These are phyloP conservation scores for Ophonus ardosiacus DNA, from an alignment of 2,888 invertebrate species.

Conservation along the genomic window DNA sequence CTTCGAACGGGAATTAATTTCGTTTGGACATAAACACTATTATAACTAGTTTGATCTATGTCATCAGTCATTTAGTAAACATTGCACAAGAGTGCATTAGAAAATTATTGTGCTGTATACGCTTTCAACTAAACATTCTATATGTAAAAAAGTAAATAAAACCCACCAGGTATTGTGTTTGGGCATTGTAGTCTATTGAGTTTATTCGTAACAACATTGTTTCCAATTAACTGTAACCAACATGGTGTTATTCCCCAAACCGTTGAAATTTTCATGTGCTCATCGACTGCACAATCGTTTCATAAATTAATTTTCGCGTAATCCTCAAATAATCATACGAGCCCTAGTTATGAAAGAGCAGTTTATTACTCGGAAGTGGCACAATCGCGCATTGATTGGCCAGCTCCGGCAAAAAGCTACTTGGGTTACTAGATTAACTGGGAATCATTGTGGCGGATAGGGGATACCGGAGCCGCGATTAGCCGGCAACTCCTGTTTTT, in stretches of 20 bases:
- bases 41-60: too few relatives aligned
- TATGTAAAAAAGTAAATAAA: neutral
- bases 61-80: too few relatives aligned
- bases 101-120: too few relatives aligned
- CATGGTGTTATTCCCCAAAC: neutral
- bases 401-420: slow-evolving; percentile 23
- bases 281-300: slow-evolving; percentile 2
- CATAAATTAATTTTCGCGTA: slow-evolving; percentile 39
- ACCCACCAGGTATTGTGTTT: neutral
- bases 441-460: slow-evolving; percentile 24
- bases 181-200: neutral
- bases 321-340: slow-evolving; percentile 45
- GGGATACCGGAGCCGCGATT: slow-evolving; percentile 20
- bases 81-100: too few relatives aligned
- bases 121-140: neutral
- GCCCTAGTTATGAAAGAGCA: neutral
- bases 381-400: slow-evolving; percentile 35
- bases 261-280: slow-evolving; percentile 3
- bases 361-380: slow-evolving; percentile 24
- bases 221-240: slow-evolving; percentile 22
- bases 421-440: slow-evolving; percentile 42
- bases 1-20: too few relatives aligned
- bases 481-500: slow-evolving; percentile 28
- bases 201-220: slow-evolving; percentile 12
- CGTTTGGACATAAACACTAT: too few relatives aligned